These are phyloP conservation scores for Cettia cetti DNA, from an alignment of 2,113 vertebrate species.

Conservation along the genomic window DNA sequence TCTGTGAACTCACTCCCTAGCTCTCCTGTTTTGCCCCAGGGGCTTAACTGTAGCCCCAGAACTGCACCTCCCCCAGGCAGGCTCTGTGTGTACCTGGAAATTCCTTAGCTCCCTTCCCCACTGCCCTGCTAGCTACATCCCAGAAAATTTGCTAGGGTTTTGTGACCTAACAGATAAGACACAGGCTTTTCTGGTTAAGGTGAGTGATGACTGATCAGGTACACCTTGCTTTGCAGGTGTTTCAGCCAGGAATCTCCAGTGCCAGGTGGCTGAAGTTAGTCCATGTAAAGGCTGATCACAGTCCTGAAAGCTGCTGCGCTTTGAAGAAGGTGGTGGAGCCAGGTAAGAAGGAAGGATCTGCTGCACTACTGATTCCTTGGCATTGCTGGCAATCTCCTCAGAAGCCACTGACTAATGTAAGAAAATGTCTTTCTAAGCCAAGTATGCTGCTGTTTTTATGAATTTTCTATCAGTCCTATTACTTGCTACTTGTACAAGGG, in stretches of 20 bases:
- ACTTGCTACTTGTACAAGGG: rapidly evolving
- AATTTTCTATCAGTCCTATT: background rate
- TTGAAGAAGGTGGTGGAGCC: background rate
- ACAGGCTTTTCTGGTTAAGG: background rate
- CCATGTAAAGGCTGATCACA: background rate
- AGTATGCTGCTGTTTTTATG: background rate
- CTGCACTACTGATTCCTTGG: rapidly evolving
- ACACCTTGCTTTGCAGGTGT: background rate
- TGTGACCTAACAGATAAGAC: background rate
- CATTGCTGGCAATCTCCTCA: background rate
- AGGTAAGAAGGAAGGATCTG: background rate
- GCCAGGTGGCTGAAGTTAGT: background rate
- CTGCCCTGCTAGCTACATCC: background rate
- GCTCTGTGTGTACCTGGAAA: rapidly evolving
- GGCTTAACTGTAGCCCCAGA: background rate
- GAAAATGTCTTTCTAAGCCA: background rate
- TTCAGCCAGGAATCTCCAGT: background rate
- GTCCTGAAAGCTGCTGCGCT: rapidly evolving
- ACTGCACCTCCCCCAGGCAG: rapidly evolving
- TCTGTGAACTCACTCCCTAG: background rate
- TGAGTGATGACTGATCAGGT: background rate
- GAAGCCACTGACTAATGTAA: background rate
- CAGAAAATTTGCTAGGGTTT: background rate
- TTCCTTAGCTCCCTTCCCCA: background rate
- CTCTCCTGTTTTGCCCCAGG: background rate